Evolutionary conservation across 2,113 vertebrate species (phyloP).

Genomic region (Ailurus styani): DNA sequence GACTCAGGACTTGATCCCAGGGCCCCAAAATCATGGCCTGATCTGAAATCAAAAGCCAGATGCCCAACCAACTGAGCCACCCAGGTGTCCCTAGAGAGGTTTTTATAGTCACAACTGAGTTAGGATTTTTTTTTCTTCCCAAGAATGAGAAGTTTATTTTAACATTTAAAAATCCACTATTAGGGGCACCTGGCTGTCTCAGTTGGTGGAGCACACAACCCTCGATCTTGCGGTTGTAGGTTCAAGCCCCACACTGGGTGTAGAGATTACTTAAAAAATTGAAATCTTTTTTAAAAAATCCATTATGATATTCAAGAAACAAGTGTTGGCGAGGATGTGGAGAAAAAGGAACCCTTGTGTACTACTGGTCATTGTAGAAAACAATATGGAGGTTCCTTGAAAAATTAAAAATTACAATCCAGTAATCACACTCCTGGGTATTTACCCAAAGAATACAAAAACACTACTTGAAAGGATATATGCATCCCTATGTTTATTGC

Average conservation of each 20-base stretch:
- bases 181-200: no score
- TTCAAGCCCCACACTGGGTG: not conserved
- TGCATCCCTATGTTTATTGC: no score
- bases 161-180: constrained; percentile 11
- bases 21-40: no score
- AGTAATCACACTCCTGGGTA: no score
- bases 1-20: no score
- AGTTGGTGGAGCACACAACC: no score
- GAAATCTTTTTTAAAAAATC: not conserved
- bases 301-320: not conserved
- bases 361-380: not conserved
- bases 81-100: no score
- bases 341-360: not conserved
- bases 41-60: no score
- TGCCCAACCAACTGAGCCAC: no score
- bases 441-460: no score
- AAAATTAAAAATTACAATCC: not conserved
- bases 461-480: no score
- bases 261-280: not conserved
- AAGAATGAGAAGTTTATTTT: not conserved
- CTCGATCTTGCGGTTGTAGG: no score
- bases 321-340: not conserved
- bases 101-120: not conserved
- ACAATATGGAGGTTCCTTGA: not conserved
- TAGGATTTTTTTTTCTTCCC: not conserved